Conservation (phyloP, 2,888 invertebrate genomes). For the Actias luna region DNA sequence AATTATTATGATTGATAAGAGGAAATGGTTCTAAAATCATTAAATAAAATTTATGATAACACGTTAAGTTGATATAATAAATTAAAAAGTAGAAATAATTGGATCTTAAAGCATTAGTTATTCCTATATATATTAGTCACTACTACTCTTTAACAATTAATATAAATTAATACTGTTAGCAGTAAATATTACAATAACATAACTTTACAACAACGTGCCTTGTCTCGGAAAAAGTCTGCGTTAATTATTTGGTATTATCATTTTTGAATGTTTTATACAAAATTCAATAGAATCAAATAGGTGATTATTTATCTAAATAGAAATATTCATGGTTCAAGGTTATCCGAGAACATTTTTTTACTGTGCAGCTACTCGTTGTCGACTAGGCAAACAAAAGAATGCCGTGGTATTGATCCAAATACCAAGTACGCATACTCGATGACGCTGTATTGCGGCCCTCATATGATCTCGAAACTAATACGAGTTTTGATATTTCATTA, state of each 20-base stretch:
- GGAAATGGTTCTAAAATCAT: too few species aligned
- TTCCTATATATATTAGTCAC: too few species aligned
- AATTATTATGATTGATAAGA: too few species aligned
- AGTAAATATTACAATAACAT: neutral
- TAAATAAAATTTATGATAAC: neutral
- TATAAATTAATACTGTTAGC: neutral
- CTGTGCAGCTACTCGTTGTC: neutral
- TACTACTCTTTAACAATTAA: too few species aligned
- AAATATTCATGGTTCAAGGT: neutral
- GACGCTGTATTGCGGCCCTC: neutral
- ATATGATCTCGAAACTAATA: neutral
- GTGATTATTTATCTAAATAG: neutral
- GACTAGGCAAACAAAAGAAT: slow-evolving; percentile 23
- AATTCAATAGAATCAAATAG: neutral
- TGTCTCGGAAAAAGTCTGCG: neutral
- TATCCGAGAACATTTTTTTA: neutral
- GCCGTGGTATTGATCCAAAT: slow-evolving; percentile 22
- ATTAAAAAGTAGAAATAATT: neutral
- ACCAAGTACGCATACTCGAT: slow-evolving; percentile 13
- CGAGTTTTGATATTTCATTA: neutral
- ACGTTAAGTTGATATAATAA: neutral
- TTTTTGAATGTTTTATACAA: neutral
- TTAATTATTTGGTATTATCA: neutral
- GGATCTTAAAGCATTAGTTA: too few species aligned
- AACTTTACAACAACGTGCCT: neutral